Evolutionary conservation across 2,888 invertebrate species (phyloP), one percentile per base, ranked within the genome.

Genomic region (Neocrepidodera transversa): DNA sequence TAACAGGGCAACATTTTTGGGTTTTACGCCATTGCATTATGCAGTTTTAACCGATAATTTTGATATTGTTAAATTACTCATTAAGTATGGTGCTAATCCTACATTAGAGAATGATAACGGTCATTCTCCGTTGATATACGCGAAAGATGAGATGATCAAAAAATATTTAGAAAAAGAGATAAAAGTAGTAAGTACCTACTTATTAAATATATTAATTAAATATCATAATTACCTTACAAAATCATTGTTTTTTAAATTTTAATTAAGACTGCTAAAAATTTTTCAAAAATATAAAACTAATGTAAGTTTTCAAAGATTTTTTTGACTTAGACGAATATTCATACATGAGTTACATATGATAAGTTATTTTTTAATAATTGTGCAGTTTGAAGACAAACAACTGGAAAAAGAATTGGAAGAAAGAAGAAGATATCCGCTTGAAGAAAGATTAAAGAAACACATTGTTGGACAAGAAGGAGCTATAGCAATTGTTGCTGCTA

Each of bases 11-110:
- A 89, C 88, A 6, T 95, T 92, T 79, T 83, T 87, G 66, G 94
- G 93, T 26, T 93, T 92, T 80, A 94, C 95, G 54, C 87, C 94
- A 47, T 82, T 95, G 65, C 95, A 95, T 79, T 95, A 95, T 82
- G 94, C 95, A 7, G 92, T 89, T 49, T 81, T 95, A 40, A 84
- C 86, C 1, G 89, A 93, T 80, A 86, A 89, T 66, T 72, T 82
- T 2, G 82, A 82, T 16, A 83, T 86, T 30, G 86, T 90, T 4
- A 81, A 84, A 71, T 79, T 85, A 32, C 82, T 95, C 50, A 79
- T 95, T 8, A 86, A 88, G 59, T 84, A 83, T 68, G 93, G 93
- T 62, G 90, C 90, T 1, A 85, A 91, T 82, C 91, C 91, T 5
- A 84, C 86, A 10, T 78, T 86, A 60, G 87, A 89, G 72, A 93